Percentiles rank a stretch among this genome's conserved stretches.
phyloP scores from a whole-genome alignment of 2,888 invertebrate species.

The Drepana falcataria region DNA sequence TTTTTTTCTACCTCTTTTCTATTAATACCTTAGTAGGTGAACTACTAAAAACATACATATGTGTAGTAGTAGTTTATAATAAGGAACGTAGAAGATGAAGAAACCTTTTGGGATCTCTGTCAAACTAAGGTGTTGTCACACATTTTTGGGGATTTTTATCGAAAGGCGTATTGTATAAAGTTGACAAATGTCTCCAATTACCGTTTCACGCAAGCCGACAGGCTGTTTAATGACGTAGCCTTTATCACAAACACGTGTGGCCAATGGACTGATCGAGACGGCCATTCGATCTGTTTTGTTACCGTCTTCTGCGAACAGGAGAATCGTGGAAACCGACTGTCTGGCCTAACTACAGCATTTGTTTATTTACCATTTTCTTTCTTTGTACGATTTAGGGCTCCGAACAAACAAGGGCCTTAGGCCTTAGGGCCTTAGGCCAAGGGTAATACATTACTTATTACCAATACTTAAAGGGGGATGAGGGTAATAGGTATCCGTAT shows the following conservation, averaged over 20 bases:
- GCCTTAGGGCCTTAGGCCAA: too few relatives aligned
- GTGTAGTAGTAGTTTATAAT: too few relatives aligned
- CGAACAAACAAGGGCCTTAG: too few relatives aligned
- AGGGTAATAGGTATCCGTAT: too few relatives aligned
- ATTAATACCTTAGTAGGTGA: too few relatives aligned
- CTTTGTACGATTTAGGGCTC: not conserved
- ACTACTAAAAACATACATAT: too few relatives aligned
- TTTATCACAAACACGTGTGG: constrained; percentile 23
- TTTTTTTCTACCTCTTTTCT: too few relatives aligned
- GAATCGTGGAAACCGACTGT: constrained; percentile 21
- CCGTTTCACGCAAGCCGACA: not conserved
- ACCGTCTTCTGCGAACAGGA: constrained; percentile 7
- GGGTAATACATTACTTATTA: too few relatives aligned
- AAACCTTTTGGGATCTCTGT: too few relatives aligned
- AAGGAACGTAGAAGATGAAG: too few relatives aligned
- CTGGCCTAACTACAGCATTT: constrained; percentile 1
- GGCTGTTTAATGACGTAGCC: constrained; percentile 13
- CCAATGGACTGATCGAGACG: constrained; percentile 21
- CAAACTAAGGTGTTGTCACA: not conserved
- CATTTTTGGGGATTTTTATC: not conserved
- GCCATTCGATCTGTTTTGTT: constrained; percentile 22
- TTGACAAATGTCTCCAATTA: not conserved
- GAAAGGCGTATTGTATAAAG: not conserved
- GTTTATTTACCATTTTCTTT: not conserved
- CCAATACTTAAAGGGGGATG: too few relatives aligned